Evolutionary conservation across 2,113 vertebrate species (phyloP).

Genomic region (Poecile atricapillus): DNA sequence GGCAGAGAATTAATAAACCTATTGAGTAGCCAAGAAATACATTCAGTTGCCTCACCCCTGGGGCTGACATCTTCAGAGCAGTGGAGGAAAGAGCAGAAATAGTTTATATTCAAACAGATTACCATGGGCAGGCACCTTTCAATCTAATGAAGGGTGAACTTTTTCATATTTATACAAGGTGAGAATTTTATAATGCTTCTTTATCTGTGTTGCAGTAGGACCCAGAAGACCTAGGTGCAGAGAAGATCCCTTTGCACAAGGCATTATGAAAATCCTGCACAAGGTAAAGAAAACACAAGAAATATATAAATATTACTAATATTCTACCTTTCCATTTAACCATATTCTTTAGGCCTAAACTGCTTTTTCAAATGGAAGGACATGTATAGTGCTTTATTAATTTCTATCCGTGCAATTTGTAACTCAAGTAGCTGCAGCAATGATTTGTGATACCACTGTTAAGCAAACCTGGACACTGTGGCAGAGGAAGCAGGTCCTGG

Average conservation of each 20-base stretch:
- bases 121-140: background rate
- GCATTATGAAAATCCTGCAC: background rate
- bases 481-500: background rate
- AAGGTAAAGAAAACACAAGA: background rate
- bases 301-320: background rate
- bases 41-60: rapidly evolving
- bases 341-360: background rate
- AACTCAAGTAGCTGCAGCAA: background rate
- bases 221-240: background rate
- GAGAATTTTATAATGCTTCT: background rate
- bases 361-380: background rate
- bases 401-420: background rate
- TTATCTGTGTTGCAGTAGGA: background rate
- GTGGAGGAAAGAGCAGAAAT: background rate
- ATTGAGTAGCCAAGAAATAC: background rate
- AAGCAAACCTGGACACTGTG: background rate
- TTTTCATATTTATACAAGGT: background rate
- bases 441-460: background rate
- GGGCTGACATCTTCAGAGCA: background rate
- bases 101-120: background rate
- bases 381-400: background rate
- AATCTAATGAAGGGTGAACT: background rate
- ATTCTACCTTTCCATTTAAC: background rate
- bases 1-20: constrained; percentile 39
- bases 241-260: background rate